A percentile compares a stretch with the other conserved stretches of the same genome.
phyloP scores from a whole-genome alignment of 2,113 vertebrate genomes.

The Menura novaehollandiae region DNA sequence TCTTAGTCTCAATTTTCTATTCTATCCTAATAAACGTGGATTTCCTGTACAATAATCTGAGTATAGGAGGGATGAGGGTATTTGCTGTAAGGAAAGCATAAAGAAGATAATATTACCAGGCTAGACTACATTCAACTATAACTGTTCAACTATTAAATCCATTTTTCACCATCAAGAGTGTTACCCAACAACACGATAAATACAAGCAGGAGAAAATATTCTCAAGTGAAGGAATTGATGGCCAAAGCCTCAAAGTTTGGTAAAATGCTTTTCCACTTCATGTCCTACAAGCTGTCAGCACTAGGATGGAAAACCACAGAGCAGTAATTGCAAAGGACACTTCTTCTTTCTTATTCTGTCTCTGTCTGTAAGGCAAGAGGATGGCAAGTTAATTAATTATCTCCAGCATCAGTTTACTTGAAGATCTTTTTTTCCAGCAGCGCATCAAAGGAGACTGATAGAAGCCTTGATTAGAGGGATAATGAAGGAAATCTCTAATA shows the following conservation, averaged over 20 bases:
- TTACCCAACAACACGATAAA: background rate
- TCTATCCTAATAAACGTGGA: background rate
- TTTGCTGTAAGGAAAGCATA: background rate
- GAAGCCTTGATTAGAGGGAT: constrained; percentile 69
- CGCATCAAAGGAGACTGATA: constrained; percentile 66
- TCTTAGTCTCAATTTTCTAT: background rate
- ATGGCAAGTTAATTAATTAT: constrained; percentile 73
- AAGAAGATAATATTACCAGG: background rate
- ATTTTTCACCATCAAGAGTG: constrained; percentile 25
- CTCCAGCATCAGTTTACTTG: constrained; percentile 69
- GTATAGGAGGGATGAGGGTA: background rate
- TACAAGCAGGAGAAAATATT: constrained; percentile 7
- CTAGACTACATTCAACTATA: background rate
- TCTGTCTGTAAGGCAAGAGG: constrained; percentile 52
- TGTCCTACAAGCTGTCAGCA: constrained; percentile 52
- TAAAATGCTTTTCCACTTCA: constrained; percentile 55
- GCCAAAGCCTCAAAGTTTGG: constrained; percentile 40
- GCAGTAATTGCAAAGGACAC: constrained; percentile 68
- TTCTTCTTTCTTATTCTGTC: constrained; percentile 41
- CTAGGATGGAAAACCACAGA: constrained; percentile 24
- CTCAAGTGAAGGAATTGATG: constrained; percentile 22
- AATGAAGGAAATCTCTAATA: constrained; percentile 72
- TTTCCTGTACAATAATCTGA: background rate
- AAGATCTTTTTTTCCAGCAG: constrained; percentile 63
- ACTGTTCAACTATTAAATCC: constrained; percentile 21